Conservation (phyloP, 2,888 invertebrate genomes). For the Chloroclystis v-ata region DNA sequence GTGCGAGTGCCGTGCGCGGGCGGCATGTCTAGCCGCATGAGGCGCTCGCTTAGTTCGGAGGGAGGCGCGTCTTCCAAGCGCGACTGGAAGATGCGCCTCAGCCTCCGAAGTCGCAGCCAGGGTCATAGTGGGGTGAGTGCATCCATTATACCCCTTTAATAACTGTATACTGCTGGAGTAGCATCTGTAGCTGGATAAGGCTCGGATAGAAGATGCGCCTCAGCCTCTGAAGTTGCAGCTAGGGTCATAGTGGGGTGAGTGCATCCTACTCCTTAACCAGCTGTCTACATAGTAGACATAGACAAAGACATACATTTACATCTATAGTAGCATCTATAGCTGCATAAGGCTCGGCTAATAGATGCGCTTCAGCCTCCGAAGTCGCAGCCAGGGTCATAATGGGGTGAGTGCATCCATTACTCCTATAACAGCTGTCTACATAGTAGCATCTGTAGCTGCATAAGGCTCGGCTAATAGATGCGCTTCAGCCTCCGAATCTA, state of each 20-base stretch:
- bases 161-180: background rate
- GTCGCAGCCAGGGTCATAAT: slow-evolving; percentile 80
- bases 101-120: slow-evolving; percentile 82
- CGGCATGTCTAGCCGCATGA: slow-evolving; percentile 73
- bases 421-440: background rate
- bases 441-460: too few relatives aligned
- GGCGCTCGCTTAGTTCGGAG: slow-evolving; percentile 83
- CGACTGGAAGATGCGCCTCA: slow-evolving; percentile 86
- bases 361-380: slow-evolving; percentile 84
- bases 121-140: slow-evolving; percentile 77
- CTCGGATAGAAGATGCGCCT: slow-evolving; percentile 86
- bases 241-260: slow-evolving; percentile 77
- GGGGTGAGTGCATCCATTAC: slow-evolving; percentile 55
- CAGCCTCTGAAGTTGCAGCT: slow-evolving; percentile 83
- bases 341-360: slow-evolving; percentile 85
- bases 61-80: slow-evolving; percentile 74
- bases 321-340: slow-evolving; percentile 52
- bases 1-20: slow-evolving; percentile 28
- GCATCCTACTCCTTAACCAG: background rate
- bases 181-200: too few relatives aligned
- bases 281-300: background rate
- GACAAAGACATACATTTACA: too few relatives aligned
- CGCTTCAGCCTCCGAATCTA: slow-evolving; percentile 85
- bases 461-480: slow-evolving; percentile 86
- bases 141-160: background rate